Percentiles rank a stretch among this genome's conserved stretches.
Conservation (phyloP, 2,888 invertebrate species). For the Lutraria lutraria region DNA sequence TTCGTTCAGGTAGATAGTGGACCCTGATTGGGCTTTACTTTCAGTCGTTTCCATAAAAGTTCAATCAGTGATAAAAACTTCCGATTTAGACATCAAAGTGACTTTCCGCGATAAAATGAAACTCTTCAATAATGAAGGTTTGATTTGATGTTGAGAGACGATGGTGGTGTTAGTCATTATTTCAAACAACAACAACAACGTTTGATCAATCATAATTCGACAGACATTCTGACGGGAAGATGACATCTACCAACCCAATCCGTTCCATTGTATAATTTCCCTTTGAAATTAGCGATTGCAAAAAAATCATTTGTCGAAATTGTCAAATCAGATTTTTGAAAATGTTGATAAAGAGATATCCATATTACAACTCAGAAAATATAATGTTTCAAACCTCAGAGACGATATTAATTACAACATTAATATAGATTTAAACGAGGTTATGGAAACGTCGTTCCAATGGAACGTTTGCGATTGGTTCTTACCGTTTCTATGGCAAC, state of each 20-base stretch:
- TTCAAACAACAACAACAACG: slow-evolving; percentile 18
- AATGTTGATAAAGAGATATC: background rate
- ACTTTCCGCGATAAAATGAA: slow-evolving; percentile 53
- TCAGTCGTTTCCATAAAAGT: slow-evolving; percentile 67
- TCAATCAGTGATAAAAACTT: slow-evolving; percentile 63
- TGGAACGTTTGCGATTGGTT: background rate
- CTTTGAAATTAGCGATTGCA: background rate
- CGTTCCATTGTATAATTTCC: background rate
- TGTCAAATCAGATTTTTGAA: slow-evolving; percentile 9
- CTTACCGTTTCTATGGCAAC: background rate
- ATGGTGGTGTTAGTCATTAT: slow-evolving; percentile 43
- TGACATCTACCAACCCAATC: slow-evolving; percentile 17
- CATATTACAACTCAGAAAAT: background rate
- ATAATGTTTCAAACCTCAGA: background rate
- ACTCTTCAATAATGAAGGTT: slow-evolving; percentile 57
- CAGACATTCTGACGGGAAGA: slow-evolving; percentile 3
- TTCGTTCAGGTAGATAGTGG: slow-evolving; percentile 60
- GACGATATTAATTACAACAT: background rate
- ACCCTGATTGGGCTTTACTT: slow-evolving; percentile 41
- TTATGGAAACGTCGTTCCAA: background rate
- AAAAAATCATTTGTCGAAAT: slow-evolving; percentile 13
- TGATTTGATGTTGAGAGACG: slow-evolving; percentile 45
- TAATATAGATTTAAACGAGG: background rate
- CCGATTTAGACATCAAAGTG: slow-evolving; percentile 70
- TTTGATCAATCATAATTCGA: slow-evolving; percentile 25